Base-by-base conservation (phyloP, 2,888 invertebrate species). In the Formica aserva region DNA sequence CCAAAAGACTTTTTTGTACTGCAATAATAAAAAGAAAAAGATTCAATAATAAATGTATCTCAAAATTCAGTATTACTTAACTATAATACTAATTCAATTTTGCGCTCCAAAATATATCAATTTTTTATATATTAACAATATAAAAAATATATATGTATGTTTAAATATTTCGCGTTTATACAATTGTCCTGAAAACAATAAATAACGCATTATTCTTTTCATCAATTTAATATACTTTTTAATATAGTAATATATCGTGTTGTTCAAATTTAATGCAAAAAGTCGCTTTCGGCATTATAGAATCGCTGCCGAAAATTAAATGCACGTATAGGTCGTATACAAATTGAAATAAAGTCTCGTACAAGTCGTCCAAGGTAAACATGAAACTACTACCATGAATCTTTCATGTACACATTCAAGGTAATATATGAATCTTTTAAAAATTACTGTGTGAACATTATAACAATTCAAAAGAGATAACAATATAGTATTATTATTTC, bases 1-100 rank as follows among this genome's bases (percentile, higher is more conserved):
- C 26, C 66, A 89, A 76, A 52, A 88, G 13, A 38, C 57, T 71
- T 76, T 15, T 76, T 41, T 35, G 60, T 57, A 84, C 87, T 90
- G 82, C 1, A 85, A 87, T 72, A 48, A 69, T 45, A 29, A 57
- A 48, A 62, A 35, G n/a, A 26, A 26, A 35, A 69, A 22, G 4
- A 26, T 62, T 72, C 3, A 29, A 38, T 60, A 18, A 5, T 41
- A 29, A 35, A 32, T 38, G 15, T 8, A 62, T 35, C 5, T 11
- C 1, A 0, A 41, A 48, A 62, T 26, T 48, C 1, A 41, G 3
- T 15, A 48, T 32, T 38, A 13, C 29, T 52, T 32, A 41, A 22
- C 0, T 66, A 41, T 41, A 65, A 41, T 63, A 32, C 35, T 9
- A 22, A 65, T 26, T 13, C 13, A 52, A 52, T 8, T 48, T 48